These are phyloP conservation scores for Acleris holmiana DNA, from an alignment of 2,888 invertebrate genomes.

Conservation along the genomic window DNA sequence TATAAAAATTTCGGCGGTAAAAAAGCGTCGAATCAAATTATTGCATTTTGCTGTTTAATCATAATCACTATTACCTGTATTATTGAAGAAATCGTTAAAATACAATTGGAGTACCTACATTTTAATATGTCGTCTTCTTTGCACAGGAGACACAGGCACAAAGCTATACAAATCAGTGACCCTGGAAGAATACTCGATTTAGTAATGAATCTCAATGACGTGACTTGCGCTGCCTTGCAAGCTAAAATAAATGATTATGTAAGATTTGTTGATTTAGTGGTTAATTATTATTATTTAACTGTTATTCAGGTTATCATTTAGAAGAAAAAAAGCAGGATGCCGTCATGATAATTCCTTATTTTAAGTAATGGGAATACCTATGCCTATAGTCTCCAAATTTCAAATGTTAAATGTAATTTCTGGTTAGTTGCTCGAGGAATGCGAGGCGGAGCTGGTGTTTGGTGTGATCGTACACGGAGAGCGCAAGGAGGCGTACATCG, in stretches of 20 bases:
- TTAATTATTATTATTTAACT: no score
- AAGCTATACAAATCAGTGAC: slow-evolving; percentile 76
- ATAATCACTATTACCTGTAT: not conserved
- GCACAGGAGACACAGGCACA: slow-evolving; percentile 51
- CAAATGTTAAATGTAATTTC: not conserved
- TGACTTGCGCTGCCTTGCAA: slow-evolving; percentile 78
- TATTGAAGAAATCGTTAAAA: not conserved
- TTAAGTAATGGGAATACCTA: no score
- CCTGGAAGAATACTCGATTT: slow-evolving; percentile 84
- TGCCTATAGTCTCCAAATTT: no score
- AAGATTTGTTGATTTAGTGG: slow-evolving; percentile 49
- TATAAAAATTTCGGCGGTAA: not conserved
- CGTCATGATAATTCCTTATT: no score
- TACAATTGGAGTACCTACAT: not conserved
- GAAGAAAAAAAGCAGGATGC: no score
- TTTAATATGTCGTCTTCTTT: no score
- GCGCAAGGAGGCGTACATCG: slow-evolving; percentile 85
- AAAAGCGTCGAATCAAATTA: not conserved
- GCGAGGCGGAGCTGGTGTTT: slow-evolving; percentile 81
- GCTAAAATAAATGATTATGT: slow-evolving; percentile 86
- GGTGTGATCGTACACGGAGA: slow-evolving; percentile 80
- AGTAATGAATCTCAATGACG: slow-evolving; percentile 79
- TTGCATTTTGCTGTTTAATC: not conserved
- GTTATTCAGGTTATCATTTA: no score
- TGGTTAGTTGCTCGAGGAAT: slow-evolving; percentile 68